phyloP scores from a whole-genome alignment of 2,797 vertebrate genomes.

The Phalanger gymnotis region DNA sequence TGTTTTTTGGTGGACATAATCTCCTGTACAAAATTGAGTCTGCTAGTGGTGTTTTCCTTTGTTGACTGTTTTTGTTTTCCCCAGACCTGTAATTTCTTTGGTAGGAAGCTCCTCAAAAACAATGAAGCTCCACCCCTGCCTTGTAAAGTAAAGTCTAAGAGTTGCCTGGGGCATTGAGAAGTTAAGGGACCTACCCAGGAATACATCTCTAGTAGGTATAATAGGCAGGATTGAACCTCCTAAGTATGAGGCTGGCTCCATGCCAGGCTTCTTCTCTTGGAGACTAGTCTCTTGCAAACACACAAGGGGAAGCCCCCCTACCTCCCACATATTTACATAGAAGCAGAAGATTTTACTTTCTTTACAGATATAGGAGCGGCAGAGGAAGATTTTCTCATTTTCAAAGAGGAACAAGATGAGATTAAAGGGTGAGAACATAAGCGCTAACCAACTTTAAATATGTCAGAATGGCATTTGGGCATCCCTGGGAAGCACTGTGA shows the following conservation, averaged over 20 bases:
- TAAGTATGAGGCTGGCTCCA: background rate
- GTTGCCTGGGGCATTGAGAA: background rate
- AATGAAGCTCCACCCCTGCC: background rate
- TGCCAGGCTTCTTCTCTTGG: background rate
- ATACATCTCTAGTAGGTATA: background rate
- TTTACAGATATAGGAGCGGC: background rate
- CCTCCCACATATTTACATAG: background rate
- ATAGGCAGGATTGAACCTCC: background rate
- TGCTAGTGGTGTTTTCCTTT: background rate
- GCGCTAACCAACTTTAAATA: background rate
- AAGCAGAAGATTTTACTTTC: background rate
- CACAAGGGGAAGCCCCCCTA: background rate
- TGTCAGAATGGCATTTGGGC: background rate
- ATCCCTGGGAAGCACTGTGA: background rate
- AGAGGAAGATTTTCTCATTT: background rate
- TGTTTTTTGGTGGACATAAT: slow-evolving; percentile 34
- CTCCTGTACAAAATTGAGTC: slow-evolving; percentile 22
- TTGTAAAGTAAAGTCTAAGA: background rate
- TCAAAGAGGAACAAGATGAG: background rate
- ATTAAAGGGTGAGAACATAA: background rate
- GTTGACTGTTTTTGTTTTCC: background rate
- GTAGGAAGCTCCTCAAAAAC: background rate
- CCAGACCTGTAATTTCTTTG: background rate
- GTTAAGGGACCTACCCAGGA: background rate
- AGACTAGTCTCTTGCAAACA: background rate